Evolutionary conservation across 2,113 vertebrate species (phyloP), one percentile per base, ranked within the genome.

Genomic region (Paradisaea rubra): DNA sequence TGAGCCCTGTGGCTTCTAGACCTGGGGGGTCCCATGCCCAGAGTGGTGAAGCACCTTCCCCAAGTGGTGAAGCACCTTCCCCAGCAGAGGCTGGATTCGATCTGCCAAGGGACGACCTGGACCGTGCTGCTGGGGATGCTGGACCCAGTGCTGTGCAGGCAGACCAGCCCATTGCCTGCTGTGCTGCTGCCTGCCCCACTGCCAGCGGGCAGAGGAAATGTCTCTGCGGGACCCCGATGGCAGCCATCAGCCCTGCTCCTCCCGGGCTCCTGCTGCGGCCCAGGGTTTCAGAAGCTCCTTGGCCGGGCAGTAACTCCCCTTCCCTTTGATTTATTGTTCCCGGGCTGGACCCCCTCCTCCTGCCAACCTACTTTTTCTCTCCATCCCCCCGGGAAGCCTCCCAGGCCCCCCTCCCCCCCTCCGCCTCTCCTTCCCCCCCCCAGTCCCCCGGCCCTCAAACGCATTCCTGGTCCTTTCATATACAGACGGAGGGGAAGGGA

Each of bases 401-500:
- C 61, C 42, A 39, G 23, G 28, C 31, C 53, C 39, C 60, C 72
- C 47, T 11, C 39, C 45, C 45, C 45, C 44, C 44, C 44, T 20
- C 44, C 19, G 19, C 44, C 60, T 73, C 74, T 68, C 95, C 94
- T 88, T 65, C 94, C 85, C 89, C 70, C 31, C 44, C 60, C 72
- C 47, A 35, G 35, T 35, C 11, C 39, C 45, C 45, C 45, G 42
- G 42, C 44, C 44, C 44, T 95, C 86, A 87, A 90, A 94, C 78
- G 68, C 95, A 97, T 96, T 96, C 95, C 88, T 83, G 47, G 42
- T 89, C 54, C 89, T 96, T 96, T 94, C 92, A 93, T 96, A 96
- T 96, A 96, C 94, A 97, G 94, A 35, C 84, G 0, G 61, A 93
- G 84, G 81, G 78, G 94, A 96, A 93, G 85, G 84, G 87, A 95